These are phyloP conservation scores for Uloborus diversus DNA, from an alignment of 1,140 invertebrate genomes.

Conservation along the genomic window DNA sequence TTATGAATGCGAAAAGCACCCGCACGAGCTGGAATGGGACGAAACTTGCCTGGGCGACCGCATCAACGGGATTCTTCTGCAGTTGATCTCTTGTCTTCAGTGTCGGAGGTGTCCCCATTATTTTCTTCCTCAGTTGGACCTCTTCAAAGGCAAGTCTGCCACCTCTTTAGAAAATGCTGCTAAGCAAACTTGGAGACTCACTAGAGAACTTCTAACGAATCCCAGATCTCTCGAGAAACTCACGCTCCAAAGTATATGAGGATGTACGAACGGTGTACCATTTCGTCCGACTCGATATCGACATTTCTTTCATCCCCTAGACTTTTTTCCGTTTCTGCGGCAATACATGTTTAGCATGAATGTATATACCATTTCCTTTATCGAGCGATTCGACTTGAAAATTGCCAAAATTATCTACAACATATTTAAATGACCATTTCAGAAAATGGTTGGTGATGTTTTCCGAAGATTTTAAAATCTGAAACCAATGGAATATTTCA, in stretches of 20 bases:
- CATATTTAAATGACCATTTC: too few relatives aligned
- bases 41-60: slow-evolving; percentile 91
- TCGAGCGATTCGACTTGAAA: too few relatives aligned
- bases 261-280: too few relatives aligned
- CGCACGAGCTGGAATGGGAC: slow-evolving; percentile 94
- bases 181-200: slow-evolving; percentile 94
- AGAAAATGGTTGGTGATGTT: too few relatives aligned
- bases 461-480: too few relatives aligned
- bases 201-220: slow-evolving; percentile 92
- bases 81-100: slow-evolving; percentile 96
- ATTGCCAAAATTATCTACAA: too few relatives aligned
- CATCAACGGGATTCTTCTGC: slow-evolving; percentile 95
- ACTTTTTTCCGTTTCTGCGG: too few relatives aligned
- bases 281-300: slow-evolving; percentile 44
- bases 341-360: too few relatives aligned
- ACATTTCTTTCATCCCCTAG: not conserved
- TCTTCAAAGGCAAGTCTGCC: slow-evolving; percentile 94
- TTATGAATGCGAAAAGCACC: slow-evolving; percentile 99
- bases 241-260: too few relatives aligned
- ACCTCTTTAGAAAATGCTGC: slow-evolving; percentile 93
- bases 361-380: too few relatives aligned
- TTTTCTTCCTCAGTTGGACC: slow-evolving; percentile 89
- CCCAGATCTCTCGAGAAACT: slow-evolving; percentile 92
- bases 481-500: too few relatives aligned
- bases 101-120: slow-evolving; percentile 96